Evolutionary conservation across 2,113 vertebrate genomes (phyloP).

Genomic region (Brachyistius frenatus): DNA sequence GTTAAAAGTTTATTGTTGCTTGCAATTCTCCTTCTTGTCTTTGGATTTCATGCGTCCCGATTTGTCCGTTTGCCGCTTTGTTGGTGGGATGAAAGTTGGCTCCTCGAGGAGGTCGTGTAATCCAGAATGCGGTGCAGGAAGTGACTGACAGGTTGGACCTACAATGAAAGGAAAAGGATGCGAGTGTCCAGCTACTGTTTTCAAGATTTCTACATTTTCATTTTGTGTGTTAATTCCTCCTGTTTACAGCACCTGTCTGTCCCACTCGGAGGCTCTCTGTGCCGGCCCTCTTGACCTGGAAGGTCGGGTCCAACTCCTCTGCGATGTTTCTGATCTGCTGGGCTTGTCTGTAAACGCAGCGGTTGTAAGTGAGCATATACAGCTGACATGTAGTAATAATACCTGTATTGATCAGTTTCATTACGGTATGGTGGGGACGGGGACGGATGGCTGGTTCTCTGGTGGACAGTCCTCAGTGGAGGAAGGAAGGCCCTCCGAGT

Average conservation of each 20-base stretch:
- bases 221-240: not conserved
- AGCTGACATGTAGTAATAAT: not conserved
- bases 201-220: not conserved
- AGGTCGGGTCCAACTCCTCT: conserved; percentile 86
- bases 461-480: conserved; percentile 74
- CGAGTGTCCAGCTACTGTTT: conserved; percentile 15
- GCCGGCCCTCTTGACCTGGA: conserved; percentile 71
- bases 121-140: conserved; percentile 52
- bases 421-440: conserved; percentile 65
- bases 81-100: conserved; percentile 84
- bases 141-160: conserved; percentile 49
- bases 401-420: not conserved
- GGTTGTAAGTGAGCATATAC: not conserved
- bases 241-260: conserved; percentile 51
- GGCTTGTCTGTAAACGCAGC: conserved; percentile 55
- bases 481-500: conserved; percentile 78
- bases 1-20: conserved; percentile 78
- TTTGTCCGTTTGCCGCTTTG: conserved; percentile 84
- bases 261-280: conserved; percentile 40
- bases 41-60: conserved; percentile 79
- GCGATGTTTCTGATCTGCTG: conserved; percentile 80
- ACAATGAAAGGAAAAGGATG: not conserved
- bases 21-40: conserved; percentile 87
- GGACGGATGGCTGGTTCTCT: conserved; percentile 71
- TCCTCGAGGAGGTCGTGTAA: conserved; percentile 76